Conservation (phyloP, 2,113 vertebrate genomes). For the Onychorhynchus coronatus region DNA sequence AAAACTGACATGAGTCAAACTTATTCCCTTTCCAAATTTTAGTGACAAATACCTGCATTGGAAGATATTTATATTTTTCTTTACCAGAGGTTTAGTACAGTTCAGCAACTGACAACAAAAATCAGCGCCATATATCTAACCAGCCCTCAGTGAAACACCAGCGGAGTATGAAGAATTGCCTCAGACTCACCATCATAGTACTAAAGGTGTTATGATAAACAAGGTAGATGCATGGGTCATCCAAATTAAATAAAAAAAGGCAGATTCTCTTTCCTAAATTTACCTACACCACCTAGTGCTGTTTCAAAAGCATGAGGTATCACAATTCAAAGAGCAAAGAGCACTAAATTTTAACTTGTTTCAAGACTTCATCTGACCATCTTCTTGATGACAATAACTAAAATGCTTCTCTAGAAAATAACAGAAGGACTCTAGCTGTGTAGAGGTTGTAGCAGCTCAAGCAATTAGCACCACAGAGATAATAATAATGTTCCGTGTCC, state of each 20-base stretch:
- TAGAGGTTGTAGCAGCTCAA: not conserved
- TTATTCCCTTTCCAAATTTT: not conserved
- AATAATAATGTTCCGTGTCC: not conserved
- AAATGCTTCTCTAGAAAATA: not conserved
- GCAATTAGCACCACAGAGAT: not conserved
- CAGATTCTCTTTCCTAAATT: not conserved
- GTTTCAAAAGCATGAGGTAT: not conserved
- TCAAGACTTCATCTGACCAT: not conserved
- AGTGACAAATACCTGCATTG: not conserved
- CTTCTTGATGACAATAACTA: not conserved
- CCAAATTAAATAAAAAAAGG: not conserved
- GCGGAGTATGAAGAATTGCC: fast-evolving
- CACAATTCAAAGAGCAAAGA: constrained; percentile 26
- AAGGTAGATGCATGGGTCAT: not conserved
- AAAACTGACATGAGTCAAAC: not conserved
- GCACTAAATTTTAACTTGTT: not conserved
- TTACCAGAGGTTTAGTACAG: not conserved
- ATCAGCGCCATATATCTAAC: not conserved
- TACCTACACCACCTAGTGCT: not conserved
- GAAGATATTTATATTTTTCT: not conserved
- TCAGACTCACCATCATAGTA: not conserved
- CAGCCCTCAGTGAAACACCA: not conserved
- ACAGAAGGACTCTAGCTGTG: not conserved
- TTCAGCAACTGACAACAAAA: not conserved
- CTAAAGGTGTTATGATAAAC: not conserved